Base-by-base conservation (phyloP, 2,888 invertebrate genomes). In the Leucoma salicis region DNA sequence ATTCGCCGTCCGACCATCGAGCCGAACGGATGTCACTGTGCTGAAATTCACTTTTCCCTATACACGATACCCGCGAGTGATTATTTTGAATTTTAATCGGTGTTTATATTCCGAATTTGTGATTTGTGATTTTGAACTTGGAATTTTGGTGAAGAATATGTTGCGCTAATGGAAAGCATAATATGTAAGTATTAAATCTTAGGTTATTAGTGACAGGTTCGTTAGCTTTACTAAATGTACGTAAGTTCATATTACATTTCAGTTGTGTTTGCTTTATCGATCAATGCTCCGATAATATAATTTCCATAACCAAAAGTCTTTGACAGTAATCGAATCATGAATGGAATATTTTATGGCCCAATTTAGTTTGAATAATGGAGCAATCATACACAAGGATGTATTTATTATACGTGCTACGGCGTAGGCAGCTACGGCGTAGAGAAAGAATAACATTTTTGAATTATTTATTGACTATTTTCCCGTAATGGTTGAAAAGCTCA, bases 61-160 rank as follows among this genome's bases (percentile, higher is more conserved):
- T 37, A 40, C 48, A 46, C 50, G 33, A 42, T 46, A 50, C 44
- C 53, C 78, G 78, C 73, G 77, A 74, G 81, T 80, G 78, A 56
- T 62, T 64, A 60, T 54, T 47, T 50, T 37, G 42, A 60, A 61
- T 55, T 46, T 57, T 57, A 53, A 68, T 69, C 57, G 70, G 76
- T 78, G 79, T 74, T 74, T 67, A 74, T 70, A 70, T 76, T 69
- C 52, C 64, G 65, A 72, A 69, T 55, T 58, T 71, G 80, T 82
- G 80, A 74, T 80, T 74, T 76, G 78, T 75, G 70, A 76, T 10
- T 27, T 27, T 27, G 8, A 27, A 2, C n/a, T 4, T 27, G 27
- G 27, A 11, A 27, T 27, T 21, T 21, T 5, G 8, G n/a, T n/a
- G n/a, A n/a, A n/a, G n/a, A n/a, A n/a, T n/a, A n/a, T n/a, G n/a